Base-by-base conservation (phyloP, 2,113 vertebrate species). In the Takifugu flavidus region DNA sequence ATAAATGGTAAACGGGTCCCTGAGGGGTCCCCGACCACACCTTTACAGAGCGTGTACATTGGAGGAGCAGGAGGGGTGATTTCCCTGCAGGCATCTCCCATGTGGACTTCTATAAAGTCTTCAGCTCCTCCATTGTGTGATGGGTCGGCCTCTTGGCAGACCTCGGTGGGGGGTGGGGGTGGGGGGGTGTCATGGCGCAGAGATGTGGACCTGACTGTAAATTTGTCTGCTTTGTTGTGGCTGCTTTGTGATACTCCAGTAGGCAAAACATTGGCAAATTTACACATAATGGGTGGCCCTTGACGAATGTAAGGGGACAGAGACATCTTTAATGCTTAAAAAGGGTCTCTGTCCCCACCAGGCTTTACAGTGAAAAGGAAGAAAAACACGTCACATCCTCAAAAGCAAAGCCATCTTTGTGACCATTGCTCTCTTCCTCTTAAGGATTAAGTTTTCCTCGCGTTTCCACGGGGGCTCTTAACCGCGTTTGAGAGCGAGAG, bases 391-490 rank as follows among this genome's bases (percentile, higher is more conserved):
- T 20, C 20, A 75, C 62, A 62, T 71, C 78, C 57, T 56, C 80
- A 64, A 82, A 80, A 79, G 82, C 72, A 44, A 25, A 25, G 55
- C 59, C 51, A 11, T 79, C 20, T 84, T 80, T 65, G 78, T 80
- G 78, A 82, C 82, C 80, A 83, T 67, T 70, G 67, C 29, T 64
- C 64, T 53, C 72, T 59, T 69, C 65, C 61, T 78, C 65, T 53
- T 58, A 62, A 77, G 63, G 60, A 59, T 67, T 72, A 68, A 80
- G 73, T 83, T 76, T 79, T 83, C 70, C 56, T 82, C 51, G n/a
- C 72, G 82, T 80, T 87, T 77, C 82, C 64, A 56, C 67, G 42
- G 66, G 56, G 56, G 72, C 82, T 85, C 63, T 80, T 82, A 80
- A 78, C 15, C 79, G 50, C 28, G 34, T 49, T 28, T 71, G 72